These are phyloP conservation scores for Apamea sordens DNA, from an alignment of 2,888 invertebrate species.

Conservation along the genomic window DNA sequence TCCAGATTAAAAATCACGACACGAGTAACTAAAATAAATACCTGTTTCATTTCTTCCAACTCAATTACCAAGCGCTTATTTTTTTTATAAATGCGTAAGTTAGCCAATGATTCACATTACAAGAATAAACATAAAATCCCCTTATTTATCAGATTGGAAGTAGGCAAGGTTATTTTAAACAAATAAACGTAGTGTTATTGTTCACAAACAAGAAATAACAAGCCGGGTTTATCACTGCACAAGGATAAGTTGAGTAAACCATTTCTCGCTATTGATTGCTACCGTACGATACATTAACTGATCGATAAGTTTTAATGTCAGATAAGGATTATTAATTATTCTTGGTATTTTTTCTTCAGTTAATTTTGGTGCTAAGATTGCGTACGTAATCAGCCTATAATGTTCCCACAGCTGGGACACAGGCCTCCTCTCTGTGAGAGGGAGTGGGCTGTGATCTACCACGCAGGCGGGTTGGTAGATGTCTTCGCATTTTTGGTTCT, in stretches of 20 bases:
- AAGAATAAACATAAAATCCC: not conserved
- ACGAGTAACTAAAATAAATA: conserved; percentile 12
- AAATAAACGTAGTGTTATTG: conserved; percentile 14
- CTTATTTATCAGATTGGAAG: not conserved
- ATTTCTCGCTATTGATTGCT: conserved; percentile 23
- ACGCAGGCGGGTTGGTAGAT: too few species aligned
- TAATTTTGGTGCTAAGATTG: not conserved
- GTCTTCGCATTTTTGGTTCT: too few species aligned
- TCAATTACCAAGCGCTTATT: conserved; percentile 23
- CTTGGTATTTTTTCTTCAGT: not conserved
- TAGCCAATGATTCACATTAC: not conserved
- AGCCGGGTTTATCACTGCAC: conserved; percentile 1
- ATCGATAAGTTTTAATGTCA: conserved; percentile 44
- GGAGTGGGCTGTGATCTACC: too few species aligned
- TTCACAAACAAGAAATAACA: conserved; percentile 8
- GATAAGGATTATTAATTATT: conserved; percentile 41
- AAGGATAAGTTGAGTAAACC: conserved; percentile 17
- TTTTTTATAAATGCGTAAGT: too few species aligned
- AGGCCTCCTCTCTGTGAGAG: too few species aligned
- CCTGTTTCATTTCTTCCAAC: conserved; percentile 20
- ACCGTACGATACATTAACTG: conserved; percentile 32
- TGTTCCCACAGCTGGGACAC: too few species aligned
- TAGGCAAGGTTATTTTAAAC: not conserved
- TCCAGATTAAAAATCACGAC: not conserved
- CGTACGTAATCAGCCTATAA: too few species aligned